A percentile compares a stretch with the other conserved stretches of the same genome.
Evolutionary conservation across 2,888 invertebrate genomes (phyloP).

Genomic region (Sinodicranocentrus sp.): DNA sequence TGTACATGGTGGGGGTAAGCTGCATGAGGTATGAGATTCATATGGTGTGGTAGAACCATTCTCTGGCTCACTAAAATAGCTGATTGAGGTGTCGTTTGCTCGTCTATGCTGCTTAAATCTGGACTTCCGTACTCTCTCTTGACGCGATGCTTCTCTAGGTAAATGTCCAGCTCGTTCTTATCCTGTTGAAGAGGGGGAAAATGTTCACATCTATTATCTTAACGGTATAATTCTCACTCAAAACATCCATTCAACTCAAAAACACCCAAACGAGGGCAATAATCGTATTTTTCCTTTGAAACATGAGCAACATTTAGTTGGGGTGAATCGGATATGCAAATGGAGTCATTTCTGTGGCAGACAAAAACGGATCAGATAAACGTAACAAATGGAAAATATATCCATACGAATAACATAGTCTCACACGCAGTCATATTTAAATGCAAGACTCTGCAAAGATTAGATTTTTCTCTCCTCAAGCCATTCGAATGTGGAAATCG

Average conservation of each 20-base stretch:
- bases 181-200: constrained; percentile 61
- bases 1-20: constrained; percentile 77
- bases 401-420: background rate
- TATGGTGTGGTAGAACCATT: constrained; percentile 82
- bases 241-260: background rate
- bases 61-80: constrained; percentile 54
- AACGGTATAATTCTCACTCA: background rate
- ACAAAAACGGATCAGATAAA: background rate
- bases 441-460: no score
- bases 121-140: constrained; percentile 71
- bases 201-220: background rate
- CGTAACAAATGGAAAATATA: background rate
- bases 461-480: no score
- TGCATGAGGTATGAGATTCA: constrained; percentile 88
- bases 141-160: constrained; percentile 73
- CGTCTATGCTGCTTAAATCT: constrained; percentile 55
- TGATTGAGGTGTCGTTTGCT: constrained; percentile 58
- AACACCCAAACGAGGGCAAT: background rate
- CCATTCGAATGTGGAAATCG: no score
- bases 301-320: no score
- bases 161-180: constrained; percentile 76
- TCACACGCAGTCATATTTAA: background rate
- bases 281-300: background rate
- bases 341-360: background rate
- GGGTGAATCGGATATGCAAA: no score